Evolutionary conservation across 2,888 invertebrate species (phyloP).

Genomic region (Lithophane semibrunnea): DNA sequence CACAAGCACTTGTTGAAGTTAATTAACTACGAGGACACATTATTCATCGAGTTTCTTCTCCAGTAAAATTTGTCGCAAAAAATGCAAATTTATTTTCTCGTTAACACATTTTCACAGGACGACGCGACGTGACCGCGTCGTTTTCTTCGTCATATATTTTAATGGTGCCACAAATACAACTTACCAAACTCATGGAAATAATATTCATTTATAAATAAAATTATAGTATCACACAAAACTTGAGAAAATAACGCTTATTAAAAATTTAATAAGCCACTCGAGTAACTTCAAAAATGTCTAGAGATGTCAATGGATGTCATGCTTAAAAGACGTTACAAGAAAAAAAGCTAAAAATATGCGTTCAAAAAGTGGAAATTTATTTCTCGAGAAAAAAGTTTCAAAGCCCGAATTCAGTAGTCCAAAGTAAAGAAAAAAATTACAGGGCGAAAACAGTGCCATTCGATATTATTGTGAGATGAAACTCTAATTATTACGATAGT

Average conservation of each 20-base stretch:
- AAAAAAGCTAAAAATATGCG: slow-evolving; percentile 37
- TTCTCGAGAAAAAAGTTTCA: slow-evolving; percentile 33
- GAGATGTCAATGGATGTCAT: slow-evolving; percentile 52
- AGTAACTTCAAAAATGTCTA: slow-evolving; percentile 52
- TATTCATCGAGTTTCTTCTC: slow-evolving; percentile 43
- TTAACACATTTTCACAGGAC: slow-evolving; percentile 34
- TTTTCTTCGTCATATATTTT: slow-evolving; percentile 20
- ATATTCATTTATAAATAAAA: slow-evolving; percentile 59
- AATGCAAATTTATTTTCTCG: slow-evolving; percentile 25
- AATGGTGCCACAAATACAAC: slow-evolving; percentile 2
- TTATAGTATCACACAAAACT: slow-evolving; percentile 54
- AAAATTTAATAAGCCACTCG: slow-evolving; percentile 50
- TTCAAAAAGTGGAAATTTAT: slow-evolving; percentile 36
- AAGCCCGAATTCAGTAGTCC: background rate
- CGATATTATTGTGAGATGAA: slow-evolving; percentile 47
- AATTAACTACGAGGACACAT: slow-evolving; percentile 36
- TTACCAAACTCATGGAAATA: slow-evolving; percentile 51
- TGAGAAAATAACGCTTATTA: slow-evolving; percentile 52
- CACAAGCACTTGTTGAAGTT: slow-evolving; percentile 23
- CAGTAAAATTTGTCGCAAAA: slow-evolving; percentile 23
- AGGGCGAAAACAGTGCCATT: slow-evolving; percentile 24
- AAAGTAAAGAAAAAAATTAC: slow-evolving; percentile 24
- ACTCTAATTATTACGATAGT: slow-evolving; percentile 31
- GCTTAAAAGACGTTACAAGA: background rate
- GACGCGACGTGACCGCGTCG: slow-evolving; percentile 16